Evolutionary conservation across 2,888 invertebrate species (phyloP).

Genomic region (Drosophila melanosoma): DNA sequence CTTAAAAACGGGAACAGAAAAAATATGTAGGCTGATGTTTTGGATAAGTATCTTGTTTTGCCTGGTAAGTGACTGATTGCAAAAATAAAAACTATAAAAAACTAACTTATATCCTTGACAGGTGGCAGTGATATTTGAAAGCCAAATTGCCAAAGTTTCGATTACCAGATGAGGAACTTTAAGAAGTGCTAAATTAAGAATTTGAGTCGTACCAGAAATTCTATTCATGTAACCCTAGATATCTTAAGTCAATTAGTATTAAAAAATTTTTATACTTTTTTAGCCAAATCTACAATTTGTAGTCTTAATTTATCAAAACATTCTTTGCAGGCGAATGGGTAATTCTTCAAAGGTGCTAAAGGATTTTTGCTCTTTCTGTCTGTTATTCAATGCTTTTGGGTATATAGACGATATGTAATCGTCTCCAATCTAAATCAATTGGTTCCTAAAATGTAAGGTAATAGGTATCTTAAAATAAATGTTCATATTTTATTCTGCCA

Average conservation of each 20-base stretch:
- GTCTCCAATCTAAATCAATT: no score
- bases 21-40: no score
- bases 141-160: background rate
- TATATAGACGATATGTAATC: no score
- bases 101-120: no score
- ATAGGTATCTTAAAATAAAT: no score
- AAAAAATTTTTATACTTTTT: background rate
- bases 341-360: slow-evolving; percentile 22
- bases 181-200: background rate
- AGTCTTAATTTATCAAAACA: background rate
- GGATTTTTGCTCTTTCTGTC: slow-evolving; percentile 23
- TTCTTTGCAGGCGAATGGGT: slow-evolving; percentile 6
- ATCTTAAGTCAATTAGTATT: background rate
- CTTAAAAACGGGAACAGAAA: background rate
- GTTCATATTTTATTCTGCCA: no score
- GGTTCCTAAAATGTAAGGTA: no score
- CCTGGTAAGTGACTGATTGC: no score
- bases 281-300: background rate
- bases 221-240: background rate
- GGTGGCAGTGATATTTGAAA: no score
- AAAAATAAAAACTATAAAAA: background rate
- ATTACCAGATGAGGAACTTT: background rate
- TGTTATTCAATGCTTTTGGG: no score
- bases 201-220: background rate
- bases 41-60: no score